A percentile compares a stretch with the other conserved stretches of the same genome.
Conservation (phyloP, 2,888 invertebrate species). For the Mythimna albipuncta region DNA sequence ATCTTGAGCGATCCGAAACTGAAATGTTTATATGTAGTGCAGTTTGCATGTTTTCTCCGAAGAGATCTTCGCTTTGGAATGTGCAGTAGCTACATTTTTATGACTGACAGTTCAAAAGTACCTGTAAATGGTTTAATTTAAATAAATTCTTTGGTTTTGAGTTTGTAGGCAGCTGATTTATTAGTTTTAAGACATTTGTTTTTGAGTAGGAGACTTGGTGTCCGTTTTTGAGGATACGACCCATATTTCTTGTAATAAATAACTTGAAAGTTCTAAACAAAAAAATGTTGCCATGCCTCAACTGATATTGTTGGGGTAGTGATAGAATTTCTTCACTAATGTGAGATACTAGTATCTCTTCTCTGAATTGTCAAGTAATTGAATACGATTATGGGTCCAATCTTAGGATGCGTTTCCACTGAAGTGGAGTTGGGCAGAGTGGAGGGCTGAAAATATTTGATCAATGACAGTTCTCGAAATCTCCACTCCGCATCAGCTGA, state of each 20-base stretch:
- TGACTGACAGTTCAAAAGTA: no score
- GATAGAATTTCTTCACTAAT: neutral
- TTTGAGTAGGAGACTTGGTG: conserved; percentile 2
- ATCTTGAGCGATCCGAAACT: conserved; percentile 22
- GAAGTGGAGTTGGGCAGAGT: no score
- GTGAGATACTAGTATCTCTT: neutral
- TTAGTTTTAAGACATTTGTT: conserved; percentile 2
- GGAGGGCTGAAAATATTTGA: no score
- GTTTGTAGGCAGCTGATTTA: neutral
- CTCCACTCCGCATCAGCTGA: no score
- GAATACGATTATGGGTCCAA: neutral
- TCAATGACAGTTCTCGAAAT: no score
- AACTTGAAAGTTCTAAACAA: neutral
- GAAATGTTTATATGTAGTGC: neutral
- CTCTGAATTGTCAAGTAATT: neutral
- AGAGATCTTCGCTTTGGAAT: no score
- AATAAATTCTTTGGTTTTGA: no score
- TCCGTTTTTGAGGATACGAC: neutral
- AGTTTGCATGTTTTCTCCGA: no score
- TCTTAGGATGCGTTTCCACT: neutral
- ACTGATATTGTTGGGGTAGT: neutral
- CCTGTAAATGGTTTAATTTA: no score
- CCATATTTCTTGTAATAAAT: neutral
- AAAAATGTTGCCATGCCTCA: neutral
- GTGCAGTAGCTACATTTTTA: no score